Evolutionary conservation across 2,888 invertebrate genomes (phyloP), one percentile per base, ranked within the genome.

Genomic region (Agonopterix arenella): DNA sequence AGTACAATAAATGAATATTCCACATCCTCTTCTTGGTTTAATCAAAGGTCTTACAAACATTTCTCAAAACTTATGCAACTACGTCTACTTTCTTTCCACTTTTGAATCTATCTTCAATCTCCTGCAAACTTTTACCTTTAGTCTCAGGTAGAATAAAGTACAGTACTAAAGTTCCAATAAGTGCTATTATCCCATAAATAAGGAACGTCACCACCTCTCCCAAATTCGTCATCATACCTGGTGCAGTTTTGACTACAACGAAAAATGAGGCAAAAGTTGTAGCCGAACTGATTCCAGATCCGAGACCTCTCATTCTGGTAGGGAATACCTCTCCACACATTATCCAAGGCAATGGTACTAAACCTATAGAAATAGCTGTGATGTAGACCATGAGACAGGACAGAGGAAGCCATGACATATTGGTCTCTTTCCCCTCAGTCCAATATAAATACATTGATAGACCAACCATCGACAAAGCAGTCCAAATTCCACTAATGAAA

Each of bases 241-340:
- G 93, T 46, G 91, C 92, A 1, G 91, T 90, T 75, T 94, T 94
- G 1, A 94, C 93, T 1, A 93, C 92, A 1, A 89, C 57, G 63
- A 94, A 94, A 55, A 93, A 92, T 1, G 93, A 86, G 4, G 90
- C 66, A 64, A 93, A 94, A 0, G 92, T 91, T 36, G 91, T 90
- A n/a, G 91, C 91, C 1, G 93, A 90, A 47, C 92, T 91, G 8
- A 93, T 82, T 0, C 94, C 93, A 0, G 93, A 92, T 0, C 94
- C 94, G 0, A 93, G 66, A 0, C 93, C 93, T 37, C 93, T 82
- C 0, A 90, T 89, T 51, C 84, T 89, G 1, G 90, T 89, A 1
- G 93, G 90, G 64, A 94, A 94, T 0, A 95, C 83, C 75, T 95
- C 95, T 0, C 94, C 94, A 57, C 93, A 92, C 91, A 95, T 92